These are phyloP conservation scores for Apamea epomidion DNA, from an alignment of 2,888 invertebrate genomes.

Conservation along the genomic window DNA sequence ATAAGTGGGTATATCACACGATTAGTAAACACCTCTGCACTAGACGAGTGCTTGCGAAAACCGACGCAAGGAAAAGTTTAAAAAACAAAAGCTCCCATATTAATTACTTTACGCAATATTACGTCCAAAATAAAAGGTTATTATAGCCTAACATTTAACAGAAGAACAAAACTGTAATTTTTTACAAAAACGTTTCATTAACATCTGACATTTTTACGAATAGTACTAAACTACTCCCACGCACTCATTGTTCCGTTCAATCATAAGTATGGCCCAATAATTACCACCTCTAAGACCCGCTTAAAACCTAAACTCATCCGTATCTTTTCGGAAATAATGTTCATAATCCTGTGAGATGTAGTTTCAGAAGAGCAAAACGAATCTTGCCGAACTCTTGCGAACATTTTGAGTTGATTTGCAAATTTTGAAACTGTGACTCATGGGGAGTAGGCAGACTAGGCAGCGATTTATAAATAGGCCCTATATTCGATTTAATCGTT, in stretches of 20 bases:
- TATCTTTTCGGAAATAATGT: neutral
- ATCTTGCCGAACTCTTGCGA: conserved; percentile 44
- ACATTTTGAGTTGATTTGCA: conserved; percentile 72
- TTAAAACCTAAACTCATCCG: conserved; percentile 21
- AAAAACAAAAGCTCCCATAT: conserved; percentile 21
- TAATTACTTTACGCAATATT: conserved; percentile 44
- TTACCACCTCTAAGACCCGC: conserved; percentile 14
- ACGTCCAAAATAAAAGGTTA: conserved; percentile 49
- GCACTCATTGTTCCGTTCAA: conserved; percentile 77
- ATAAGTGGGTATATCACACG: neutral
- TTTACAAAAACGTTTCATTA: conserved; percentile 68
- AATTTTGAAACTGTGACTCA: conserved; percentile 78
- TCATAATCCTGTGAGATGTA: neutral
- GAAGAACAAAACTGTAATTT: conserved; percentile 64
- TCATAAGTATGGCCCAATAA: conserved; percentile 64
- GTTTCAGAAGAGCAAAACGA: conserved; percentile 50
- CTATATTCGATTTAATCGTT: conserved; percentile 75
- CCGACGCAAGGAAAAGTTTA: neutral
- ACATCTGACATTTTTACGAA: conserved; percentile 79
- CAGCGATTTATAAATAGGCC: conserved; percentile 67
- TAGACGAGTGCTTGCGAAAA: neutral
- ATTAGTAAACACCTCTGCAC: conserved; percentile 1
- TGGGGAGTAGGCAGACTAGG: conserved; percentile 68
- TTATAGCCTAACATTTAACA: conserved; percentile 53
- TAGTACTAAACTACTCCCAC: conserved; percentile 82